Evolutionary conservation across 2,797 vertebrate genomes (phyloP).

Genomic region (Arrhamphus sclerolepis): DNA sequence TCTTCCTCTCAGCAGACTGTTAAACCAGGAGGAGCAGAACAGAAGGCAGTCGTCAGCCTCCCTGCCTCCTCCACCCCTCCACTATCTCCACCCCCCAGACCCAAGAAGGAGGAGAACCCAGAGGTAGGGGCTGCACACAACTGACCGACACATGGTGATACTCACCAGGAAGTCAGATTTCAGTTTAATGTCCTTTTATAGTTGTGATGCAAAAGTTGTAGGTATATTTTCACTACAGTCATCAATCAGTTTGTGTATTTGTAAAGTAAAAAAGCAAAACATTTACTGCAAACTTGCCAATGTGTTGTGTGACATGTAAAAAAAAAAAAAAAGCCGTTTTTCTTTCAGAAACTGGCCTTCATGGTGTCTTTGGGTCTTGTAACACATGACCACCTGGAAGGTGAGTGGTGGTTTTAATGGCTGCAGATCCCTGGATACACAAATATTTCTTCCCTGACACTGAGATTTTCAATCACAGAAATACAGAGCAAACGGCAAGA

Average conservation of each 20-base stretch:
- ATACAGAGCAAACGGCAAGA: constrained; percentile 99
- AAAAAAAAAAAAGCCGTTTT: constrained; percentile 6
- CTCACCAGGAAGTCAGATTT: too few species aligned
- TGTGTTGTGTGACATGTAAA: not conserved
- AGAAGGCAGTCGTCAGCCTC: constrained; percentile 82
- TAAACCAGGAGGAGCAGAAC: constrained; percentile 89
- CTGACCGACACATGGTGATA: too few species aligned
- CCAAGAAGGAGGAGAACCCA: constrained; percentile 94
- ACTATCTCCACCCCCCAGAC: constrained; percentile 83
- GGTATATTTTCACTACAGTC: too few species aligned
- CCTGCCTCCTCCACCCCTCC: constrained; percentile 84
- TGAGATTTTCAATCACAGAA: constrained; percentile 81
- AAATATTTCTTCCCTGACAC: not conserved
- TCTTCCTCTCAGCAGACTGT: constrained; percentile 83
- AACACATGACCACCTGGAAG: constrained; percentile 97
- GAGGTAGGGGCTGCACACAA: constrained; percentile 81
- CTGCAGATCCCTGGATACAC: not conserved
- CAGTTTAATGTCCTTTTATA: too few species aligned
- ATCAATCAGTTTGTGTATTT: too few species aligned
- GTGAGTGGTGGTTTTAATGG: constrained; percentile 71
- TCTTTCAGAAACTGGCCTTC: constrained; percentile 96
- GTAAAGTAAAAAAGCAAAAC: too few species aligned
- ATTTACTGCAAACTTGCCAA: not conserved
- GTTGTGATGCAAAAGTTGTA: too few species aligned
- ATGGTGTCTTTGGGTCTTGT: constrained; percentile 98